Evolutionary conservation across 2,113 vertebrate genomes (phyloP).

Genomic region (Colossoma macropomum): DNA sequence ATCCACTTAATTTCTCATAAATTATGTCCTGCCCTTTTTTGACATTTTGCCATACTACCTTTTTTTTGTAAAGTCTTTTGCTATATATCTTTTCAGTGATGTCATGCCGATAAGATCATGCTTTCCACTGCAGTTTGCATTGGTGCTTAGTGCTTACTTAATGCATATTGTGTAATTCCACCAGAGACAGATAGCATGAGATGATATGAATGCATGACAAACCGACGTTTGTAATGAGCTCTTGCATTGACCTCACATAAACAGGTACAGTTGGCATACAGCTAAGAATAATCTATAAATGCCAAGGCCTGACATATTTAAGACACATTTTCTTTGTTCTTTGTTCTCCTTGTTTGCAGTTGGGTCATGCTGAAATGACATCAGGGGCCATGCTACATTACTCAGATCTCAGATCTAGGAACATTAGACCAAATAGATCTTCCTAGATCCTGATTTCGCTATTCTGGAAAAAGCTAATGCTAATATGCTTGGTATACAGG

Average conservation of each 20-base stretch:
- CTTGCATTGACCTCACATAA: background rate
- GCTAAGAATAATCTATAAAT: background rate
- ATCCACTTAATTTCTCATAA: slow-evolving; percentile 64
- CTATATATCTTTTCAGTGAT: slow-evolving; percentile 33
- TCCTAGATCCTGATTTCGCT: background rate
- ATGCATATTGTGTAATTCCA: background rate
- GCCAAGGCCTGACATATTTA: background rate
- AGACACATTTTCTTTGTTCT: background rate
- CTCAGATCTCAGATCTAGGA: background rate
- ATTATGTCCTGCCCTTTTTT: slow-evolving; percentile 55
- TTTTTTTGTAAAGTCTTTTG: slow-evolving; percentile 1
- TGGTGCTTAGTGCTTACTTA: slow-evolving; percentile 8
- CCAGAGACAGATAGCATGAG: background rate
- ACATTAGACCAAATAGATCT: background rate
- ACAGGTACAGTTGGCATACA: background rate
- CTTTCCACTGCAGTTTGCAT: slow-evolving; percentile 23
- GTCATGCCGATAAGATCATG: slow-evolving; percentile 41
- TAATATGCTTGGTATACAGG: background rate
- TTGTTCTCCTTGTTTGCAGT: no score
- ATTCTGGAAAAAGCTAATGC: background rate
- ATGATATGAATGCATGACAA: background rate
- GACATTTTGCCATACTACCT: slow-evolving; percentile 37
- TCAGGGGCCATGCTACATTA: no score
- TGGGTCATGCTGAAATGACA: no score
- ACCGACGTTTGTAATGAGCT: background rate